A percentile compares a stretch with the other conserved stretches of the same genome.
Conservation (phyloP, 1,140 invertebrate species). For the Atopsyche davidsoni region DNA sequence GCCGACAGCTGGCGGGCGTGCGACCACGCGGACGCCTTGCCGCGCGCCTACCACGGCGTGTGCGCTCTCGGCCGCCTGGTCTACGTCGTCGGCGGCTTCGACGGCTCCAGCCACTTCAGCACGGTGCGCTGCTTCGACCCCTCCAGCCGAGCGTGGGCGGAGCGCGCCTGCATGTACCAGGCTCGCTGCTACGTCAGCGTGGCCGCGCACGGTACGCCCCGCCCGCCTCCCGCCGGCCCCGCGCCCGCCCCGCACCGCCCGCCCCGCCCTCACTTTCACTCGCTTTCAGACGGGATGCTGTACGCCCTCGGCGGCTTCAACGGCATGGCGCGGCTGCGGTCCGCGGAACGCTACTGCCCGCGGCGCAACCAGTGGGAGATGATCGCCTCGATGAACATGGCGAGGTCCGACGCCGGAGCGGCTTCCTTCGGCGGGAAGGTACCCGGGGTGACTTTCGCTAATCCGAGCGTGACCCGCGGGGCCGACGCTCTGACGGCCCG, state of each 20-base stretch:
- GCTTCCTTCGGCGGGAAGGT: slow-evolving; percentile 57
- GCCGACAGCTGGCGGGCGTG: slow-evolving; percentile 61
- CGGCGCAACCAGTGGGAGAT: slow-evolving; percentile 74
- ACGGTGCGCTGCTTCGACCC: slow-evolving; percentile 64
- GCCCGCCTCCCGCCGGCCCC: slow-evolving; percentile 59
- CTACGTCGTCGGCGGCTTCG: slow-evolving; percentile 72
- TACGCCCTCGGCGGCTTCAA: slow-evolving; percentile 87
- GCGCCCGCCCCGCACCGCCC: slow-evolving; percentile 65
- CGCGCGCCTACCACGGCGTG: slow-evolving; percentile 70
- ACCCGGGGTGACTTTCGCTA: neutral
- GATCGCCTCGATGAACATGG: slow-evolving; percentile 71
- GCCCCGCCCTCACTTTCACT: slow-evolving; percentile 16
- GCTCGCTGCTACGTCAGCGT: slow-evolving; percentile 72
- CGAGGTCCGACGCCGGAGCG: slow-evolving; percentile 73
- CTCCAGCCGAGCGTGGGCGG: slow-evolving; percentile 56
- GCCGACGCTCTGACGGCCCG: too few relatives aligned
- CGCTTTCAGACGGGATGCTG: slow-evolving; percentile 55
- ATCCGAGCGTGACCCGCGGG: too few relatives aligned
- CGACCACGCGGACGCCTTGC: slow-evolving; percentile 48
- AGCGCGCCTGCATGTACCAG: slow-evolving; percentile 69
- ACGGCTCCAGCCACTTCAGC: slow-evolving; percentile 68
- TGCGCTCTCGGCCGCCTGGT: slow-evolving; percentile 62
- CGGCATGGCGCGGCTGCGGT: slow-evolving; percentile 69
- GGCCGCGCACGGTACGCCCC: slow-evolving; percentile 51
- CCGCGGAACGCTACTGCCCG: slow-evolving; percentile 66